A percentile compares a stretch with the other conserved stretches of the same genome.
phyloP scores from a whole-genome alignment of 2,113 vertebrate species.

The Pontoporia blainvillei region DNA sequence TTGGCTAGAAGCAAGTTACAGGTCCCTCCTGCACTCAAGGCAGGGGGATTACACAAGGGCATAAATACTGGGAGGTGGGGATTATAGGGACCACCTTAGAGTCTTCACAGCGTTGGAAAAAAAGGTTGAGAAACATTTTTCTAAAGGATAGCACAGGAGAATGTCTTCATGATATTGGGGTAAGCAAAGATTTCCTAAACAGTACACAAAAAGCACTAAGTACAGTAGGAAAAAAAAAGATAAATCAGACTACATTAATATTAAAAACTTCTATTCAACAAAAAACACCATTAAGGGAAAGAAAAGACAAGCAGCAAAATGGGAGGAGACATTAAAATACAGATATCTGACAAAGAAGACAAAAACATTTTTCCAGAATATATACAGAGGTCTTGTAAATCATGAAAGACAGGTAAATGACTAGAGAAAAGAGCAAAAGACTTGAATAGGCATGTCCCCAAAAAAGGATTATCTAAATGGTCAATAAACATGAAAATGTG shows the following conservation, averaged over 20 bases:
- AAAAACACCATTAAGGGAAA: neutral
- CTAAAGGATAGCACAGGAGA: neutral
- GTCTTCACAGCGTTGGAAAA: neutral
- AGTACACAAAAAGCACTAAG: neutral
- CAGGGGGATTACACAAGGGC: neutral
- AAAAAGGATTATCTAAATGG: neutral
- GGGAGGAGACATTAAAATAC: neutral
- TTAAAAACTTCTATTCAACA: neutral
- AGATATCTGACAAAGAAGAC: neutral
- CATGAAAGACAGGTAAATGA: neutral
- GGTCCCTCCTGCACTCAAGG: neutral
- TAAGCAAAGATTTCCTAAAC: neutral
- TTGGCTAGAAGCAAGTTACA: neutral
- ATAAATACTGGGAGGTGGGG: neutral
- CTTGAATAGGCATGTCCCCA: neutral
- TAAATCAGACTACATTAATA: neutral
- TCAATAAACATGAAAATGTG: neutral
- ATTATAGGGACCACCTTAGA: neutral
- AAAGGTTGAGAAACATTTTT: neutral
- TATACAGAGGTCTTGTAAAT: neutral
- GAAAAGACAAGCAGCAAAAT: neutral
- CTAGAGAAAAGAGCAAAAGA: neutral
- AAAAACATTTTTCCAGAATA: neutral
- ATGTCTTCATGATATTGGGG: neutral
- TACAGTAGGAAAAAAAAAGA: neutral